Conservation (phyloP, 2,888 invertebrate species). For the Campoplex capitator region DNA sequence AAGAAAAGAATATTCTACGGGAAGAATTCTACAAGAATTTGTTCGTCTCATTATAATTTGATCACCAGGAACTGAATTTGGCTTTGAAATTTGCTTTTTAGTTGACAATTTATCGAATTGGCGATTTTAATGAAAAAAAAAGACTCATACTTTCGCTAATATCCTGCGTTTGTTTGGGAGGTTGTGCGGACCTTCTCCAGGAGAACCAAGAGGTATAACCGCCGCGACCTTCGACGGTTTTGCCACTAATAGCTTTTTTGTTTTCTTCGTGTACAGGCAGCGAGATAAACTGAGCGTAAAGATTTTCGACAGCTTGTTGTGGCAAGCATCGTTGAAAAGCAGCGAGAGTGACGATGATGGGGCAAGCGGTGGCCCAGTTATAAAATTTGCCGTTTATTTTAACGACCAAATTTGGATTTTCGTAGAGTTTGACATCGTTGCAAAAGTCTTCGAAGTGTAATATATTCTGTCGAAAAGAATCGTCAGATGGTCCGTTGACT, state of each 20-base stretch:
- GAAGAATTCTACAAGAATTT: not conserved
- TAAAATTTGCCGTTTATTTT: slow-evolving; percentile 95
- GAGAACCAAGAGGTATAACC: slow-evolving; percentile 87
- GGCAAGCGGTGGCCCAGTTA: slow-evolving; percentile 96
- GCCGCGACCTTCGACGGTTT: slow-evolving; percentile 68
- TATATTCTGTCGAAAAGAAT: slow-evolving; percentile 88
- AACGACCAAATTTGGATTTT: slow-evolving; percentile 93
- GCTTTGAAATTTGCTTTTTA: too few species aligned
- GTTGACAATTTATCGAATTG: too few species aligned
- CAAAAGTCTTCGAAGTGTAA: slow-evolving; percentile 87
- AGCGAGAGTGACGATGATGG: slow-evolving; percentile 94
- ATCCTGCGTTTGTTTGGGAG: slow-evolving; percentile 78
- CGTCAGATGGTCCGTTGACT: slow-evolving; percentile 86
- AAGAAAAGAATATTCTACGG: too few species aligned
- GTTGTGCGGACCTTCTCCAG: slow-evolving; percentile 84
- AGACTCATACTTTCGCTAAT: slow-evolving; percentile 73
- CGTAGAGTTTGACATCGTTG: slow-evolving; percentile 90
- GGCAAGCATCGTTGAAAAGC: slow-evolving; percentile 95
- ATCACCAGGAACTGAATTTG: too few species aligned
- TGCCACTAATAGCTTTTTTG: slow-evolving; percentile 74
- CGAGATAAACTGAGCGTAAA: slow-evolving; percentile 79
- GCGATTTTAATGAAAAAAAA: too few species aligned
- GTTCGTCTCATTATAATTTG: too few species aligned
- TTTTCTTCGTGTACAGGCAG: slow-evolving; percentile 79
- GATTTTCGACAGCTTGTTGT: slow-evolving; percentile 82